Base-by-base conservation (phyloP, 35 echinoderm and acorn worm species). In the Ophiothrix spiculata region DNA sequence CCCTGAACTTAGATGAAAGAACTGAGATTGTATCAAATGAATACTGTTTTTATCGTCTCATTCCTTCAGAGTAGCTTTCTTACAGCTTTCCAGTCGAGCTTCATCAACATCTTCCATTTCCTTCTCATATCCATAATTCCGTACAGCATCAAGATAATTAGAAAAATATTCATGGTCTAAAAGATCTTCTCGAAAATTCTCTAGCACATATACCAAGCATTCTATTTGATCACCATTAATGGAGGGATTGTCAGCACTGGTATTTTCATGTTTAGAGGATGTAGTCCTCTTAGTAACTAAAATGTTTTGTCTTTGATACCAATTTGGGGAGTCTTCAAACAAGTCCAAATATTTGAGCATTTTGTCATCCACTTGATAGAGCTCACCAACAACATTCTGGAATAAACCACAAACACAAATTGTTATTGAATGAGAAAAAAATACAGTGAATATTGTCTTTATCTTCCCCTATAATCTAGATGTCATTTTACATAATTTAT, bases 331-430 rank as follows among this genome's bases (percentile, higher is more conserved):
- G 19, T 78, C 64, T 49, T 92, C 90, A 31, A 92, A 75, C 4
- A 32, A 37, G 33, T 92, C 90, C 42, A 86, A 80, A 32, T 80
- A 39, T 31, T 84, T 14, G 33, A 92, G 64, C 90, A 87, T 81
- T 13, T 45, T 21, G 33, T 92, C 84, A 76, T 92, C 82, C 17
- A 92, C 60, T 49, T 92, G 77, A 31, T 87, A 92, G 6, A 92
- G 35, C 77, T 92, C 90, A 31, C 90, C 90, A 32, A 82, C 12
- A 32, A 92, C 39, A 56, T 87, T 80, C 90, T 92, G 85, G 17
- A 29, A 54, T 82, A 29, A 56, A 31, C 15, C 0, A 41, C 16
- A 28, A 32, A 45, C 17, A 81, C 31, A 78, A 54, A 1, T 35
- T 34, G 25, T 79, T n/a, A n/a, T n/a, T n/a, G n/a, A n/a, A n/a